Evolutionary conservation across 2,797 vertebrate species (phyloP).

Genomic region (Eidolon dupreanum): DNA sequence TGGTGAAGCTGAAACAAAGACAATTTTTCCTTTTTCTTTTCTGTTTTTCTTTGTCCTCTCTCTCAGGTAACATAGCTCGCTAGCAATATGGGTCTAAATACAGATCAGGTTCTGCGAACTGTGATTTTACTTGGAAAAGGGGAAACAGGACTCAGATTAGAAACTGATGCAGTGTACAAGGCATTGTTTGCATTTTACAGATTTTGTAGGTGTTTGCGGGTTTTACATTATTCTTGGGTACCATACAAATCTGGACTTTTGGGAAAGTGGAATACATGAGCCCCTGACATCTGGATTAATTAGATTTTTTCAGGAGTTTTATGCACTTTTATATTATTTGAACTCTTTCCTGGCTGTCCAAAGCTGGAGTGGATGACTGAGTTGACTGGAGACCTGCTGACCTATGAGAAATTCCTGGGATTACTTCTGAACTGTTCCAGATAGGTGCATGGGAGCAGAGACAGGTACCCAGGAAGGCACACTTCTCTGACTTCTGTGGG

Average conservation of each 20-base stretch:
- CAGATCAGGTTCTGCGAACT: not conserved
- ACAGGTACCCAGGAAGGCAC: not conserved
- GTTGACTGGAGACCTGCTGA: not conserved
- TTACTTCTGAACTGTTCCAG: not conserved
- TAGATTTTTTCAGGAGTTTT: not conserved
- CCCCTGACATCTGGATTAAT: not conserved
- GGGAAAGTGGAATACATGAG: not conserved
- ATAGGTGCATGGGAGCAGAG: not conserved
- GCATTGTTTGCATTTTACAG: not conserved
- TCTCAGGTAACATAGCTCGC: not conserved
- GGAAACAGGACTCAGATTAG: not conserved
- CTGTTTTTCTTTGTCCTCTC: not conserved
- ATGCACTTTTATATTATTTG: not conserved
- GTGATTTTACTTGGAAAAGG: not conserved
- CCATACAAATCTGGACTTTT: not conserved
- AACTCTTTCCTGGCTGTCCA: not conserved
- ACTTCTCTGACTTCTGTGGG: not conserved
- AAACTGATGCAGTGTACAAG: not conserved
- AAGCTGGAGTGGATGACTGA: not conserved
- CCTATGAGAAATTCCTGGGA: not conserved
- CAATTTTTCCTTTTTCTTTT: not conserved
- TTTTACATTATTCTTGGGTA: not conserved
- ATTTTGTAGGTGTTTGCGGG: not conserved
- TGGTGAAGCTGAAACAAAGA: not conserved
- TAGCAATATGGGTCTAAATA: not conserved